These are phyloP conservation scores for Danio jaintianensis DNA, from an alignment of 2,797 vertebrate genomes.

Conservation along the genomic window DNA sequence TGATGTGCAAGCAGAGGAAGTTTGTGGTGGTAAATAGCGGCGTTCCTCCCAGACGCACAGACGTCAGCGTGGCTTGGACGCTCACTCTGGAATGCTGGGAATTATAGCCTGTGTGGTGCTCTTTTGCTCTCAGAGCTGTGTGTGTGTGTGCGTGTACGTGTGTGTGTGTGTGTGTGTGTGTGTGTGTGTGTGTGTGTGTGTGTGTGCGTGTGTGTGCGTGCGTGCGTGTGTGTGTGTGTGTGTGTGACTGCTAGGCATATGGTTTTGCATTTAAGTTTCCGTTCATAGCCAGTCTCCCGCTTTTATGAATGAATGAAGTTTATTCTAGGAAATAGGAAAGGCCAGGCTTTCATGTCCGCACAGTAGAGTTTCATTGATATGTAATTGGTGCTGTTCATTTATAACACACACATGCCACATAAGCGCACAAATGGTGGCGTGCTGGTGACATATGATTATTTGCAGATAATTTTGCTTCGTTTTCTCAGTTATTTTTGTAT, in stretches of 20 bases:
- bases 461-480: background rate
- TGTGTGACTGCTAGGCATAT: constrained; percentile 51
- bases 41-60: constrained; percentile 71
- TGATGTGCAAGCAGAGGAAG: constrained; percentile 72
- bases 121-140: constrained; percentile 57
- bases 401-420: constrained; percentile 28
- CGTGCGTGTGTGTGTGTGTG: constrained; percentile 40
- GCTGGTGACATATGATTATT: constrained; percentile 8
- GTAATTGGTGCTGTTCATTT: constrained; percentile 48
- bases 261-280: constrained; percentile 75
- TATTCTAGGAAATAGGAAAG: constrained; percentile 66
- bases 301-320: constrained; percentile 77
- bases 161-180: constrained; percentile 32
- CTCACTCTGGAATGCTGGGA: constrained; percentile 75
- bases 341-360: constrained; percentile 47
- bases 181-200: too few species aligned
- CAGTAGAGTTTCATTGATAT: constrained; percentile 51
- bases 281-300: constrained; percentile 70
- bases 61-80: constrained; percentile 83
- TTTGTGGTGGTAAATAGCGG: constrained; percentile 80
- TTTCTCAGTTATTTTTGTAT: background rate
- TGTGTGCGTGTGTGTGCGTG: constrained; percentile 34
- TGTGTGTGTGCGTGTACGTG: constrained; percentile 37
- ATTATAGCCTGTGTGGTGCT: constrained; percentile 78
- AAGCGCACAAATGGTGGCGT: background rate